These are phyloP conservation scores for Megaleporinus macrocephalus DNA, from an alignment of 2,113 vertebrate genomes.

Conservation along the genomic window DNA sequence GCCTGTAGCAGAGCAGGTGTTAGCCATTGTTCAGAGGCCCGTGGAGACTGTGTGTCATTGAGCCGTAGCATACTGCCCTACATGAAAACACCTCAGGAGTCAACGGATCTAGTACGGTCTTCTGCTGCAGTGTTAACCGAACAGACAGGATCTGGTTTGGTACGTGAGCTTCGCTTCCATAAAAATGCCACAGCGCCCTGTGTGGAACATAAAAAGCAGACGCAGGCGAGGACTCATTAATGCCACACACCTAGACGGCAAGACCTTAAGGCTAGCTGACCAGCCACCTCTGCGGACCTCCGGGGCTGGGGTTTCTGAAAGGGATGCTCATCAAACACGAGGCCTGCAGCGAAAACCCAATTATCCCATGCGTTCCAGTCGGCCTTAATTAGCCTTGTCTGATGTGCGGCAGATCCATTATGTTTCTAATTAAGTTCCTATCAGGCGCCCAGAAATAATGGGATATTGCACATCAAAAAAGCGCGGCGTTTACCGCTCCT, in stretches of 20 bases:
- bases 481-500: slow-evolving; percentile 51
- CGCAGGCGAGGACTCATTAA: background rate
- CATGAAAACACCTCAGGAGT: background rate
- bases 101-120: background rate
- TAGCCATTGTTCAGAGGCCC: background rate
- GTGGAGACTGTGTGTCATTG: background rate
- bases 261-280: slow-evolving; percentile 13
- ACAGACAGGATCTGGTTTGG: background rate
- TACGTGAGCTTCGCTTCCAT: background rate
- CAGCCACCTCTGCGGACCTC: slow-evolving; percentile 4
- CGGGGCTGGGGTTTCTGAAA: background rate
- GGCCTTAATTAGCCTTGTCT: slow-evolving; percentile 80
- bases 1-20: background rate
- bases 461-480: slow-evolving; percentile 71
- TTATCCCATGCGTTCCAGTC: slow-evolving; percentile 69
- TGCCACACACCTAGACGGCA: slow-evolving; percentile 4
- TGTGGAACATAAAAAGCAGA: background rate
- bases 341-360: slow-evolving; percentile 72
- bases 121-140: background rate
- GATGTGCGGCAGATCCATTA: slow-evolving; percentile 77
- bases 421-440: slow-evolving; percentile 81
- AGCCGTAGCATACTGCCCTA: background rate
- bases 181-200: background rate
- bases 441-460: slow-evolving; percentile 74
- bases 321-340: slow-evolving; percentile 12